These are phyloP conservation scores for Palythoa heliodiscus DNA, from an alignment of 92 coral and sea anemone genomes.

Conservation along the genomic window DNA sequence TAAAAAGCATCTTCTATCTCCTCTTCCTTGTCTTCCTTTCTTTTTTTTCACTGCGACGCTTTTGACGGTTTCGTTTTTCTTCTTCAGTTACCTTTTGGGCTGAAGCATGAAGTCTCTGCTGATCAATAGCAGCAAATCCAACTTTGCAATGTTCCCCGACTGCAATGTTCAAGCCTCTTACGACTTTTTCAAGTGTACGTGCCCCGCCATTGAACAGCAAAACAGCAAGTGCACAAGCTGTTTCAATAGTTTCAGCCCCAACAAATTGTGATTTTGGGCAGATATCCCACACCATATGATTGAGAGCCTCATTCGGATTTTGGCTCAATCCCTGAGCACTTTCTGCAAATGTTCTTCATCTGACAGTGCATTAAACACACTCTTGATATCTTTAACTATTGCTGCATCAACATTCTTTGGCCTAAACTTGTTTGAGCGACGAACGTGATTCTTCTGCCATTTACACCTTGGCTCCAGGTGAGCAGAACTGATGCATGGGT, in stretches of 20 bases:
- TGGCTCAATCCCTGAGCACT: slow-evolving; percentile 55
- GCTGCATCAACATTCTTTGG: slow-evolving; percentile 45
- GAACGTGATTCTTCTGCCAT: slow-evolving; percentile 61
- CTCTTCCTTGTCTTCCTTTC: slow-evolving; percentile 37
- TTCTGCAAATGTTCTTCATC: slow-evolving; percentile 41
- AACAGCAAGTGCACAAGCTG: slow-evolving; percentile 46
- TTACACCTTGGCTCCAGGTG: slow-evolving; percentile 46
- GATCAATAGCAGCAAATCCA: slow-evolving; percentile 46
- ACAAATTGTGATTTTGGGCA: slow-evolving; percentile 50
- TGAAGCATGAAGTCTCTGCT: slow-evolving; percentile 53
- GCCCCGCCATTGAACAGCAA: slow-evolving; percentile 46
- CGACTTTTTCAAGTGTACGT: slow-evolving; percentile 27
- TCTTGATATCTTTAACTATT: slow-evolving; percentile 49
- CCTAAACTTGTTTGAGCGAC: slow-evolving; percentile 40
- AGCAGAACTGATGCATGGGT: slow-evolving; percentile 36
- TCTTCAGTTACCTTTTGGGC: slow-evolving; percentile 39
- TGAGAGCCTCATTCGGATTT: slow-evolving; percentile 60
- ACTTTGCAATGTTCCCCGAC: slow-evolving; percentile 46
- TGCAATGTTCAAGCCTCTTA: slow-evolving; percentile 27
- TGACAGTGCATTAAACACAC: slow-evolving; percentile 43
- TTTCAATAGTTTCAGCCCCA: slow-evolving; percentile 53
- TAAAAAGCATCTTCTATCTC: slow-evolving; percentile 51
- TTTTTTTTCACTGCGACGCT: slow-evolving; percentile 50
- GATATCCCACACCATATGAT: slow-evolving; percentile 60
- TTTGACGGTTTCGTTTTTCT: slow-evolving; percentile 48